Evolutionary conservation across 2,113 vertebrate species (phyloP), one percentile per base, ranked within the genome.

Genomic region (Pangasianodon gigas): DNA sequence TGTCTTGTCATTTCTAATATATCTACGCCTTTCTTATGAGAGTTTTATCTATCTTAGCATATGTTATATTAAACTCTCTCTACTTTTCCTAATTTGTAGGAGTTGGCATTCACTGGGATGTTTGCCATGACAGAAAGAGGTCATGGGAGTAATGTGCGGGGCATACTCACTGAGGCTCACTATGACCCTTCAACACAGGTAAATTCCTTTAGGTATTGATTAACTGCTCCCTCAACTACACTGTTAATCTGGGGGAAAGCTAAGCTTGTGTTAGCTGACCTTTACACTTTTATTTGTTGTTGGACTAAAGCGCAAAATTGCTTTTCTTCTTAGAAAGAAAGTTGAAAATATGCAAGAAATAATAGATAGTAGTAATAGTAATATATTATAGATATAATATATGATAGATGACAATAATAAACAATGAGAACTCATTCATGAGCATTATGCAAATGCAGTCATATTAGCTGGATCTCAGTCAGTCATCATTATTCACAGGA

Each of bases 81-180:
- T 83, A 11, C 69, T 56, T 37, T n/a, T 18, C 18, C 89, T 89
- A 54, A 65, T 56, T 60, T 85, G 54, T 88, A 95, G 95, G 94
- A 95, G 44, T 90, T 94, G 90, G 84, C 91, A 37, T 94, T 92
- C 87, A 95, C 92, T 0, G 94, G 95, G 54, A 95, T 96, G 94
- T 96, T 96, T 91, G 94, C 95, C 2, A 91, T 96, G 95, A 96
- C 96, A 0, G 93, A 96, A 92, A 92, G 91, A 80, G 94, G 93
- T n/a, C 95, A 94, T 0, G 93, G 95, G 10, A 96, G 95, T 88
- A 95, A 94, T 0, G 93, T 95, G 21, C 93, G 92, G 84, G 94
- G 93, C 26, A 95, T 95, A 77, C 93, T 94, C 86, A 95, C 93
- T 0, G 90, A 93, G 86, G 95, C 95, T 46, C 92, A 90, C 51